Conservation (phyloP, 2,888 invertebrate genomes). For the Erebia ligea region DNA sequence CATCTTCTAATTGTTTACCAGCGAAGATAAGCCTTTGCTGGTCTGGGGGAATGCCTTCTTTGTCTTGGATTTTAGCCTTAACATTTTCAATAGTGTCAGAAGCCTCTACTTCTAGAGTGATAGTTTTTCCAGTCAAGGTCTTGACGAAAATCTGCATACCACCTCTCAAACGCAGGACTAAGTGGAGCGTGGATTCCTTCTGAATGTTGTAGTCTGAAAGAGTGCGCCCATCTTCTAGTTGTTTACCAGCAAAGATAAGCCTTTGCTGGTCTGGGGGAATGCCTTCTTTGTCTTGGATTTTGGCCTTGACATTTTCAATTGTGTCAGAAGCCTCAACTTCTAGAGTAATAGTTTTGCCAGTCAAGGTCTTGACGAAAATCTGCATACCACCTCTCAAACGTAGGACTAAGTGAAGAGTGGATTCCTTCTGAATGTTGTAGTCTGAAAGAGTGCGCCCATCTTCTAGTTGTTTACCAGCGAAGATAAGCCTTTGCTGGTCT, state of each 20-base stretch:
- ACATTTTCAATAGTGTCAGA: constrained; percentile 61
- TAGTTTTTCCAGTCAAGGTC: constrained; percentile 55
- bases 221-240: constrained; percentile 56
- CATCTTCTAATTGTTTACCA: constrained; percentile 45
- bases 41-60: constrained; percentile 51
- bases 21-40: constrained; percentile 62
- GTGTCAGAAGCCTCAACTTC: constrained; percentile 47
- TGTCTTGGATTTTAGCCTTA: constrained; percentile 61
- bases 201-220: constrained; percentile 59
- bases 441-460: constrained; percentile 34
- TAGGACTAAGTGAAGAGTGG: constrained; percentile 28
- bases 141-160: constrained; percentile 60
- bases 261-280: constrained; percentile 55
- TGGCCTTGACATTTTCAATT: constrained; percentile 46
- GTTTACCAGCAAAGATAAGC: constrained; percentile 54
- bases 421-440: constrained; percentile 35
- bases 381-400: constrained; percentile 49
- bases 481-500: constrained; percentile 63
- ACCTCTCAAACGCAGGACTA: constrained; percentile 53
- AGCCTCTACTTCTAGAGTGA: constrained; percentile 56
- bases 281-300: constrained; percentile 47
- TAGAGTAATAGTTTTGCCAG: constrained; percentile 42
- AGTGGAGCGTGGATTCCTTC: constrained; percentile 57
- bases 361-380: constrained; percentile 52
- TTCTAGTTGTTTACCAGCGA: constrained; percentile 78